Evolutionary conservation across 2,888 invertebrate genomes (phyloP), one percentile per base, ranked within the genome.

Genomic region (Ophioninae sp.): DNA sequence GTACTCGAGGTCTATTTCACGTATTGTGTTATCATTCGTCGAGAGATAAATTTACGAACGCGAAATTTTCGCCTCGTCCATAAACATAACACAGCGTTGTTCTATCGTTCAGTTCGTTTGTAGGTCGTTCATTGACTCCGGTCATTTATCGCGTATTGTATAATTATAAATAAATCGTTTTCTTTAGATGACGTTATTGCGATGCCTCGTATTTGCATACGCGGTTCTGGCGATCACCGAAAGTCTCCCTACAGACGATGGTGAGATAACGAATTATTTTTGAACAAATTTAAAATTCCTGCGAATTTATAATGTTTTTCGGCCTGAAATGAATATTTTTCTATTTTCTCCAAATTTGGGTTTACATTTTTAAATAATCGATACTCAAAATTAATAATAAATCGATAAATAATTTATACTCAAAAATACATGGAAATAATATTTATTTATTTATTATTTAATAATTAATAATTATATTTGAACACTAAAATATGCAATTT

Each of bases 141-240:
- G 7, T 20, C 17, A 10, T 37, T 39, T 20, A 65, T 21, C 0
- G 1, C n/a, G 68, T 44, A 20, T 61, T 21, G 62, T 62, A 61
- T 37, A 67, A 39, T 57, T 41, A 23, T 64, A 20, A n/a, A 44
- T 68, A 61, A 21, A 17, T 62, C 7, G 6, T 37, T 70, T 39
- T 78, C 70, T 79, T 72, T 20, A 84, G 84, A 84, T 84, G 67
- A 75, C 57, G 70, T 37, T 62, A 17, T 69, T 30, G 70, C 65
- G 23, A 23, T 81, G 39, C 44, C n/a, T 59, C 17, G n/a, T 79
- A 21, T 30, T 84, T 6, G 62, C 75, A 17, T 75, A 59, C 56
- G n/a, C 62, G 61, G 41, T 17, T 20, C 41, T 78, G n/a, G 1
- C 68, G 10, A 61, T 67, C 39, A 30, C 57, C 17, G 59, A 17